A percentile compares a stretch with the other conserved stretches of the same genome.
Evolutionary conservation across 2,888 invertebrate genomes (phyloP).

Genomic region (Philhelius pedissequus): DNA sequence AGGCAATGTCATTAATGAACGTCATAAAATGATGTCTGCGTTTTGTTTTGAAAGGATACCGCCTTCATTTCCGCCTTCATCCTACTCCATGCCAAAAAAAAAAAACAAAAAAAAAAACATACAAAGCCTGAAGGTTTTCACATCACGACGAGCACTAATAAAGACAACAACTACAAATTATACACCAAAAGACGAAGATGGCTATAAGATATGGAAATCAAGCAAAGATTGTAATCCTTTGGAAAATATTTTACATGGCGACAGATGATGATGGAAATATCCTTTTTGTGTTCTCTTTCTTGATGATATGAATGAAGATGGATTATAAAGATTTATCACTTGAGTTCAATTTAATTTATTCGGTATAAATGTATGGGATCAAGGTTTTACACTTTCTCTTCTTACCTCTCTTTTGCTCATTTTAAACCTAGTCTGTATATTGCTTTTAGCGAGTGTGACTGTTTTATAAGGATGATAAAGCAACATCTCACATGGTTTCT

Average conservation of each 20-base stretch:
- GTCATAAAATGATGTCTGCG: slow-evolving; percentile 61
- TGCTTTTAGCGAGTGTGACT: slow-evolving; percentile 13
- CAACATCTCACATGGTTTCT: neutral
- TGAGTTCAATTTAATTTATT: slow-evolving; percentile 68
- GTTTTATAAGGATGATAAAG: slow-evolving; percentile 9
- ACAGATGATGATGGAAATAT: slow-evolving; percentile 67
- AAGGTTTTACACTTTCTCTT: neutral
- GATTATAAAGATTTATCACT: slow-evolving; percentile 69
- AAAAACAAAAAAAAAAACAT: neutral
- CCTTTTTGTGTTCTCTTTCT: slow-evolving; percentile 33
- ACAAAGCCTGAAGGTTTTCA: neutral
- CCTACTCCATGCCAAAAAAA: neutral
- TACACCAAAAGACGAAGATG: slow-evolving; percentile 23
- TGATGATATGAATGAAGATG: slow-evolving; percentile 68
- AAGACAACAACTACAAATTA: slow-evolving; percentile 2
- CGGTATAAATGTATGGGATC: slow-evolving; percentile 55
- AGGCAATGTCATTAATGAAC: slow-evolving; percentile 67
- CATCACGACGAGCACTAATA: slow-evolving; percentile 1
- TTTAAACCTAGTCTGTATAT: neutral
- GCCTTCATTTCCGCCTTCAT: neutral
- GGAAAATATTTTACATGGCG: slow-evolving; percentile 65
- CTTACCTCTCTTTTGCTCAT: neutral
- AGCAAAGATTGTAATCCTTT: slow-evolving; percentile 67
- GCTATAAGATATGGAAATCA: slow-evolving; percentile 55
- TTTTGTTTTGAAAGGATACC: slow-evolving; percentile 55